Percentiles rank a stretch among this genome's conserved stretches.
These are phyloP conservation scores for Podarcis cretensis DNA, from an alignment of 2,113 vertebrate genomes.

Conservation along the genomic window DNA sequence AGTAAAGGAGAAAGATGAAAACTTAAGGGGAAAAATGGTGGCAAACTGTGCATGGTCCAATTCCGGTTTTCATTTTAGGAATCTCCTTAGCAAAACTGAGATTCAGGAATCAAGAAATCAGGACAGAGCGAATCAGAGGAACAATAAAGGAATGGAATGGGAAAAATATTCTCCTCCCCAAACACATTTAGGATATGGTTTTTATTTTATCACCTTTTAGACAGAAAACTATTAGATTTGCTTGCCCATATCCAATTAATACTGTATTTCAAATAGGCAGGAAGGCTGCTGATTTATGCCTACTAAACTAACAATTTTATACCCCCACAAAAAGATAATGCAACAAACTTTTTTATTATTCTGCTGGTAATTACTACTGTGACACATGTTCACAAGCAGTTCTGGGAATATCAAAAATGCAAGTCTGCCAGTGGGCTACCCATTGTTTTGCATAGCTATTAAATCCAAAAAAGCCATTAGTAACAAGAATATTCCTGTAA, in stretches of 20 bases:
- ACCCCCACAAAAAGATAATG: neutral
- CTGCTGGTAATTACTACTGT: neutral
- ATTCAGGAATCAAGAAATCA: neutral
- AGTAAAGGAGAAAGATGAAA: neutral
- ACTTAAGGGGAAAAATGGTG: neutral
- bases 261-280: neutral
- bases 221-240: neutral
- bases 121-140: neutral
- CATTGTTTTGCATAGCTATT: neutral
- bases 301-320: neutral
- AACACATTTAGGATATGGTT: neutral
- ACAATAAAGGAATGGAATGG: neutral
- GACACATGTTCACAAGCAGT: conserved; percentile 5
- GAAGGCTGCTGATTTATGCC: neutral
- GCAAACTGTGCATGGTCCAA: neutral
- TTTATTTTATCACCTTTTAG: neutral
- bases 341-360: conserved; percentile 11
- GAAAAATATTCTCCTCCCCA: neutral
- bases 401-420: conserved; percentile 26
- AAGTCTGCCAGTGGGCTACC: neutral
- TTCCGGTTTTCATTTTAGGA: neutral
- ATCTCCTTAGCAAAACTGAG: neutral
- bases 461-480: conserved; percentile 13
- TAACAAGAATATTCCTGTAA: neutral
- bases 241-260: conserved; percentile 5